Base-by-base conservation (phyloP, 1,140 invertebrate genomes). In the Ips typographus region DNA sequence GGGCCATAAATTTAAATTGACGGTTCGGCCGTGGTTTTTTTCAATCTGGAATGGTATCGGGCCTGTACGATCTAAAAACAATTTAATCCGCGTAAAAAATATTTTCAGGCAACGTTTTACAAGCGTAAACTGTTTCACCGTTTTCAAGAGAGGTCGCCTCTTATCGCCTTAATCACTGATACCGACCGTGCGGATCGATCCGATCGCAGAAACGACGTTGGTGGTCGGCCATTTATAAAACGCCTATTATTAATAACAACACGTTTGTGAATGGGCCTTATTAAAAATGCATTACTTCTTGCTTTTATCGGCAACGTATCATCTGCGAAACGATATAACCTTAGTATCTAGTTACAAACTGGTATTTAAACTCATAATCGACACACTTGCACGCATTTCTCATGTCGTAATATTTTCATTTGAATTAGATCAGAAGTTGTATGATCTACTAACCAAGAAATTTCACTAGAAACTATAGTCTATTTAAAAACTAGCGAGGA, bases 241-340 rank as follows among this genome's bases (percentile, higher is more conserved):
- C 66, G 66, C 73, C 76, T 77, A 77, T 77, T 77, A 77, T 77
- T 77, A 77, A 77, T 77, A 77, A 75, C 76, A 75, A 73, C 64
- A 66, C 64, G 64, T 77, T 74, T 72, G 68, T 68, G 66, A 68
- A 60, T 68, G 66, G 55, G 66, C 68, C 76, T 75, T 75, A 77
- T 77, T 77, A 77, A 77, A 77, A 77, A 77, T 77, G 74, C 76
- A 77, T 77, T 77, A 77, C 73, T 73, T 76, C 70, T 73, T 73
- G 73, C 72, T 69, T 76, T 77, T 77, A 77, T 77, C 74, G 74
- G 74, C 74, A 76, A 71, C n/a, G 37, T 47, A 66, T 58, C 41
- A 66, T 66, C 64, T 58, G 51, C 37, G 22, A 22, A 22, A 22
- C 22, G 22, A 22, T 22, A 22, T 22, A 22, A 22, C 22, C 22